Conservation (phyloP, 1,140 invertebrate species). For the Acromyrmex heyeri region DNA sequence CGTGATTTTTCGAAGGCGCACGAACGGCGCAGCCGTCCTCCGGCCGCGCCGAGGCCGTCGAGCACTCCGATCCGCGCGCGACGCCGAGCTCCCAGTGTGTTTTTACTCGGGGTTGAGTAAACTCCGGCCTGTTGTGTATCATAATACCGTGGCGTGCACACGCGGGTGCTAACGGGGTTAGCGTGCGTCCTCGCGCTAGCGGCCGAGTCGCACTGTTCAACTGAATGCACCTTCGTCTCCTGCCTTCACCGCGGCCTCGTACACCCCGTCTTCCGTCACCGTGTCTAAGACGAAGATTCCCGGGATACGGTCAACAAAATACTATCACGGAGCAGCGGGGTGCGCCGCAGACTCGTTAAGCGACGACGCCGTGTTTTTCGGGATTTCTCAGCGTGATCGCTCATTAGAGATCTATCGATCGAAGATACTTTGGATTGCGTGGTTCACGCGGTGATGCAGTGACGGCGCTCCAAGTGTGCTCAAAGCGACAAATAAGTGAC, state of each 20-base stretch:
- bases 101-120: conserved; percentile 87
- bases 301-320: conserved; percentile 67
- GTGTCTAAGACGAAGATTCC: conserved; percentile 48
- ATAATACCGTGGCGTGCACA: conserved; percentile 83
- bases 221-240: conserved; percentile 69
- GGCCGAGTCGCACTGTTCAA: conserved; percentile 67
- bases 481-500: conserved; percentile 1
- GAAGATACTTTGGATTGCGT: not conserved
- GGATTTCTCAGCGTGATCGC: not conserved
- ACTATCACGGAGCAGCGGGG: conserved; percentile 14
- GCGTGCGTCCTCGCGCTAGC: conserved; percentile 61
- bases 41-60: conserved; percentile 50
- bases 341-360: not conserved
- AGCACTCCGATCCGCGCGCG: conserved; percentile 69
- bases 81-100: conserved; percentile 84
- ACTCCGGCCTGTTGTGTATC: conserved; percentile 86
- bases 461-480: conserved; percentile 24
- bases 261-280: conserved; percentile 33
- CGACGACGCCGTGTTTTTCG: conserved; percentile 29
- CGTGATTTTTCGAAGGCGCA: conserved; percentile 72
- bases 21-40: conserved; percentile 69
- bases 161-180: conserved; percentile 80
- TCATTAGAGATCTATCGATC: conserved; percentile 42
- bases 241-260: conserved; percentile 48
- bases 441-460: not conserved